A percentile compares a stretch with the other conserved stretches of the same genome.
Evolutionary conservation across 2,888 invertebrate species (phyloP).

Genomic region (Acrobasis suavella): DNA sequence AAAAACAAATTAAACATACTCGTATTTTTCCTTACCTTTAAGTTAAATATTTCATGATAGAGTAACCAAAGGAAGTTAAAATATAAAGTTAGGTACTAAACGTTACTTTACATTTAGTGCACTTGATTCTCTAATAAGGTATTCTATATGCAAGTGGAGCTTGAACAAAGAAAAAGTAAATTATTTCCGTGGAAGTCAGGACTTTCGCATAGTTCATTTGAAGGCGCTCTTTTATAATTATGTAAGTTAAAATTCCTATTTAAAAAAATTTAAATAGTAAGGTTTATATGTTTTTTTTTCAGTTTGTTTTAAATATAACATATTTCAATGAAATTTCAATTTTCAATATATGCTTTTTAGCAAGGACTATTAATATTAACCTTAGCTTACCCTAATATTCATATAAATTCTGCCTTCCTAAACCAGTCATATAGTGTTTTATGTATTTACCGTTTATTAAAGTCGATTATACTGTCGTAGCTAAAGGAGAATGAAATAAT

Average conservation of each 20-base stretch:
- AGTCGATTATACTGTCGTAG: too few relatives aligned
- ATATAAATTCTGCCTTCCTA: too few relatives aligned
- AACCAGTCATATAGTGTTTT: too few relatives aligned
- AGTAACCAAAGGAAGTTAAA: not conserved
- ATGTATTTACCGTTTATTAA: too few relatives aligned
- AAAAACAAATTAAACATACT: too few relatives aligned
- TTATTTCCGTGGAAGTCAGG: conserved; percentile 12
- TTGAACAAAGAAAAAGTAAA: conserved; percentile 17
- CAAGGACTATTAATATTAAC: too few relatives aligned
- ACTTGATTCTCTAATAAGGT: conserved; percentile 16
- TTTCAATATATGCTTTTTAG: too few relatives aligned
- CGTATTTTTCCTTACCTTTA: too few relatives aligned
- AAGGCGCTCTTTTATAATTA: conserved; percentile 17
- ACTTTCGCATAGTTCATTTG: conserved; percentile 18
- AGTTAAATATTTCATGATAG: too few relatives aligned
- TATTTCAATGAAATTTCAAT: too few relatives aligned
- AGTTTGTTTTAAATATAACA: not conserved
- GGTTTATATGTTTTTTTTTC: not conserved
- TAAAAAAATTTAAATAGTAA: not conserved
- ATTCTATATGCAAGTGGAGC: conserved; percentile 18
- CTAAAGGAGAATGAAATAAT: not conserved
- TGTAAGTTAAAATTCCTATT: not conserved
- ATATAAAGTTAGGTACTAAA: not conserved
- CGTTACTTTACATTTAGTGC: conserved; percentile 1
- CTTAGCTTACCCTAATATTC: too few relatives aligned